Evolutionary conservation across 2,888 invertebrate species (phyloP).

Genomic region (Nasonovia ribisnigri): DNA sequence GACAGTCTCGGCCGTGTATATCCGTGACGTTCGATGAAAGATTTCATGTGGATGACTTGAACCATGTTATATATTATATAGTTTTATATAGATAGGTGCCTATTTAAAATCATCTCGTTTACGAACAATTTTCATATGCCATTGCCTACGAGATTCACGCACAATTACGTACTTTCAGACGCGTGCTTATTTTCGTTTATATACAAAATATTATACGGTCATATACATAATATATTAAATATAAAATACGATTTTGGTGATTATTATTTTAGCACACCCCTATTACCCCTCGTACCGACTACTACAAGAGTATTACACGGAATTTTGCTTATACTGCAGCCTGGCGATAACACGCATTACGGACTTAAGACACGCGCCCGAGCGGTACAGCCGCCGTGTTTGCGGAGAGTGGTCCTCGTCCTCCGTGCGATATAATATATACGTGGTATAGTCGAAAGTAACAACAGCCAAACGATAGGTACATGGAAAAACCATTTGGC

Average conservation of each 20-base stretch:
- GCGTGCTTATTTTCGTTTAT: not conserved
- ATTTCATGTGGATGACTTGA: not conserved
- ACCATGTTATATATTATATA: not conserved
- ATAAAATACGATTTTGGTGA: not conserved
- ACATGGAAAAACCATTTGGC: slow-evolving; percentile 62
- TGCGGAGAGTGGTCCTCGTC: not conserved
- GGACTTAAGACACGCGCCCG: not conserved
- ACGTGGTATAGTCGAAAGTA: not conserved
- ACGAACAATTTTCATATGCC: too few species aligned
- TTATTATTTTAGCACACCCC: not conserved
- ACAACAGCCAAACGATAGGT: slow-evolving; percentile 39
- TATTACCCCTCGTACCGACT: not conserved
- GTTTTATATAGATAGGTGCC: too few species aligned
- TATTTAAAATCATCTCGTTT: too few species aligned
- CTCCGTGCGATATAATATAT: not conserved
- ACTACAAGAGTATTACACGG: not conserved
- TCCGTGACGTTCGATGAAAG: not conserved
- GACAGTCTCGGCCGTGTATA: not conserved
- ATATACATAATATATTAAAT: not conserved
- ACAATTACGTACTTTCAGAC: not conserved
- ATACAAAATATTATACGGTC: too few species aligned
- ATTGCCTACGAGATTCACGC: not conserved
- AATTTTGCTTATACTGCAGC: not conserved
- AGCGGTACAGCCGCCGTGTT: not conserved
- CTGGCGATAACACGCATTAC: not conserved